These are phyloP conservation scores for Oryzias curvinotus DNA, from an alignment of 2,113 vertebrate genomes.

Conservation along the genomic window DNA sequence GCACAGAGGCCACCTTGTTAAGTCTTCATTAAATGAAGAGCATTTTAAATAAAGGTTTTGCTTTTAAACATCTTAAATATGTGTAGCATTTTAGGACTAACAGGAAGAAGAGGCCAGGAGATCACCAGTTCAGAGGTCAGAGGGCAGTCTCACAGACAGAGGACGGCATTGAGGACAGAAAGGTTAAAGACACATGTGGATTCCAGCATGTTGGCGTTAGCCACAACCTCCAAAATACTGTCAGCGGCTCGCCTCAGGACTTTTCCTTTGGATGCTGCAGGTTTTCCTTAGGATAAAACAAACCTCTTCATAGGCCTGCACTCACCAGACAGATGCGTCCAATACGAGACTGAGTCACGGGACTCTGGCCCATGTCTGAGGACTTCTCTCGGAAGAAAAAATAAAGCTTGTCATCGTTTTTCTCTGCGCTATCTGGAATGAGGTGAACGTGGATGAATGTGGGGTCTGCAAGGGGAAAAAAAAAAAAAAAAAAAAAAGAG, in stretches of 20 bases:
- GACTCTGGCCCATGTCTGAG: slow-evolving; percentile 87
- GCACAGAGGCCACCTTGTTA: slow-evolving; percentile 1
- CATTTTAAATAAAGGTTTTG: not conserved
- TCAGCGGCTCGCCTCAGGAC: slow-evolving; percentile 21
- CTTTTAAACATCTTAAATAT: slow-evolving; percentile 11
- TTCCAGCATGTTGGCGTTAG: slow-evolving; percentile 67
- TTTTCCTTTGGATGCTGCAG: slow-evolving; percentile 29
- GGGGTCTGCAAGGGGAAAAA: slow-evolving; percentile 81
- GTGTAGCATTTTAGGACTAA: slow-evolving; percentile 26
- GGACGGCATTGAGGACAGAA: slow-evolving; percentile 63
- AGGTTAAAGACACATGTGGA: slow-evolving; percentile 73
- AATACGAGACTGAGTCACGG: slow-evolving; percentile 91
- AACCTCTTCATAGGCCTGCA: slow-evolving; percentile 37
- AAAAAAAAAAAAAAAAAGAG: slow-evolving; percentile 31
- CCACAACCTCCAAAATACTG: slow-evolving; percentile 35
- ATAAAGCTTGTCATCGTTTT: slow-evolving; percentile 97
- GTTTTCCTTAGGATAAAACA: slow-evolving; percentile 45
- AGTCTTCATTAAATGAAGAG: slow-evolving; percentile 3
- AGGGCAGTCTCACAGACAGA: slow-evolving; percentile 59
- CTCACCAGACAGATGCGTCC: slow-evolving; percentile 96
- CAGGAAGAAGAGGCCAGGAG: slow-evolving; percentile 49
- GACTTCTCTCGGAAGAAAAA: slow-evolving; percentile 99
- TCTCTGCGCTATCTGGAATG: slow-evolving; percentile 94
- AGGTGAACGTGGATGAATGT: slow-evolving; percentile 91
- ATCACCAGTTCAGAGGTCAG: slow-evolving; percentile 56